Base-by-base conservation (phyloP, 1,140 invertebrate species). In the Drosophila littoralis region DNA sequence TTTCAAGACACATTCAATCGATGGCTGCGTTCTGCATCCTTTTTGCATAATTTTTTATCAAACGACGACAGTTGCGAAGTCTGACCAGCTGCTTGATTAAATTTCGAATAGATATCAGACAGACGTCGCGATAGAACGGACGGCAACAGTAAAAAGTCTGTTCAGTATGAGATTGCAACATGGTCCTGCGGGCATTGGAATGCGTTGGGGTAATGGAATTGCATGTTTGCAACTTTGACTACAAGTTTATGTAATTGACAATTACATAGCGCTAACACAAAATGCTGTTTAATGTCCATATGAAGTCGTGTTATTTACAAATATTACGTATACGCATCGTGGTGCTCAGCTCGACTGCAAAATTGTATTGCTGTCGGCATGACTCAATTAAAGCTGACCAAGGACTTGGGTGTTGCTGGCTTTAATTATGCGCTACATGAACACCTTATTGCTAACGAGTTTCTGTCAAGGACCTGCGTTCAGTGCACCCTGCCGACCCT, bases 71-170 rank as follows among this genome's bases (percentile, higher is more conserved):
- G 67, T 60, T 59, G 77, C 45, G 36, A 73, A 81, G 55, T 81
- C 81, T 70, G 46, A 43, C 57, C 61, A 63, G 69, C 43, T 61
- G 74, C 65, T 77, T 81, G 66, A 81, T 81, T 81, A 69, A 86
- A 75, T 81, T 65, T 79, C 40, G 7, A 78, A 86, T 86, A 81
- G 79, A 85, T 85, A 86, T 86, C 60, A 40, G 55, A 67, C 68
- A 73, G 64, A 77, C 42, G 43, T 64, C 66, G 46, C 46, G 46
- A 5, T 50, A 33, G 46, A 38, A 43, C 60, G 15, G 52, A n/a
- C 33, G 65, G 48, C 42, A 22, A 17, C 46, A 60, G 35, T 32
- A 8, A 46, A 55, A 36, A 22, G 45, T 28, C 72, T 48, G 52
- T 33, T 22, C n/a, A 32, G 8, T 13, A 3, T 15, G 28, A 40